These are phyloP conservation scores for Okapia johnstoni DNA, from an alignment of 2,113 vertebrate species.

Conservation along the genomic window DNA sequence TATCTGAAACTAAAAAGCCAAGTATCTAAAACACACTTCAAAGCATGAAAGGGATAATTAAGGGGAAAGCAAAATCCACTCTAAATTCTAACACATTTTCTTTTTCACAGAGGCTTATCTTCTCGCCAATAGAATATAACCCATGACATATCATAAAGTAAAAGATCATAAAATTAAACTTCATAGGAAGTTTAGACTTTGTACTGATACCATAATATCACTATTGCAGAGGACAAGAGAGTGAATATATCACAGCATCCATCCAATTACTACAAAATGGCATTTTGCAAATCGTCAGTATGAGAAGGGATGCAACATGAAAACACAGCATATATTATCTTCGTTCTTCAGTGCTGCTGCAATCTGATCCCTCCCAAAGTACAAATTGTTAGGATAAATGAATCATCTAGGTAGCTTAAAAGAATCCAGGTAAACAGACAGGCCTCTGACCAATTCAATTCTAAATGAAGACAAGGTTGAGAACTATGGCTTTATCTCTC, in stretches of 20 bases:
- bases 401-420: neutral
- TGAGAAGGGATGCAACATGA: neutral
- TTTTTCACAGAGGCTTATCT: neutral
- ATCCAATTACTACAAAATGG: neutral
- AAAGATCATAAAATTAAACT: constrained; percentile 13
- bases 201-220: neutral
- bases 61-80: neutral
- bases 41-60: neutral
- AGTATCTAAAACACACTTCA: neutral
- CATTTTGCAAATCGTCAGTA: neutral
- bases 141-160: neutral
- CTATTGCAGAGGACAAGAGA: neutral
- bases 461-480: neutral
- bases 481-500: neutral
- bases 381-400: neutral
- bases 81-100: neutral
- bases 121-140: neutral
- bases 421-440: neutral
- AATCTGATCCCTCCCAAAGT: neutral
- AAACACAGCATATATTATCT: neutral
- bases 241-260: neutral
- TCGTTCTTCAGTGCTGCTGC: neutral
- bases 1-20: neutral
- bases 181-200: neutral
- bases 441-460: neutral